Evolutionary conservation across 2,797 vertebrate species (phyloP).

Genomic region (Brachyrhaphis roseni): DNA sequence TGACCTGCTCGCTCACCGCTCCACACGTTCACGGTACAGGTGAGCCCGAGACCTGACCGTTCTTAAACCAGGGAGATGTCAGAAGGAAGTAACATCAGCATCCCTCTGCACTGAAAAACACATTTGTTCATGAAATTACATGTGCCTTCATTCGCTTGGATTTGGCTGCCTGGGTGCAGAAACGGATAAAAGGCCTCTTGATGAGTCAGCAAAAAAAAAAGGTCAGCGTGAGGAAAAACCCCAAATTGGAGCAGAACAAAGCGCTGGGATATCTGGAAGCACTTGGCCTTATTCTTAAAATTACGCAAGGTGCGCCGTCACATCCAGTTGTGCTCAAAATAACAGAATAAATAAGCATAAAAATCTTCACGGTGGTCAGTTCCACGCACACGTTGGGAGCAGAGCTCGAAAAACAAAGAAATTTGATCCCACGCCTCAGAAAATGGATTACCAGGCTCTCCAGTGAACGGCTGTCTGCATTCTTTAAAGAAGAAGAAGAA

Average conservation of each 20-base stretch:
- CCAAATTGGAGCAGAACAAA: slow-evolving; percentile 6
- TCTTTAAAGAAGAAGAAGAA: not conserved
- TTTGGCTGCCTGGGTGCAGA: slow-evolving; percentile 34
- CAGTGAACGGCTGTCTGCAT: not conserved
- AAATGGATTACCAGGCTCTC: not conserved
- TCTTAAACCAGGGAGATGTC: not conserved
- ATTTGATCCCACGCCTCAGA: not conserved
- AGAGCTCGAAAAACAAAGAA: not conserved
- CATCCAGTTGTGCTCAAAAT: not conserved
- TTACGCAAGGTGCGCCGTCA: not conserved
- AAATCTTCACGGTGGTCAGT: not conserved
- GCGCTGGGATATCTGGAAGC: not conserved
- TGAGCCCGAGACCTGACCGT: not conserved
- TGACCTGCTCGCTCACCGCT: not conserved
- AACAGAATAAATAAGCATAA: not conserved
- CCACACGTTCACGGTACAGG: not conserved
- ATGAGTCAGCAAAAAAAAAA: slow-evolving; percentile 66
- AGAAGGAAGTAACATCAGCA: not conserved
- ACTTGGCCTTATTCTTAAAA: not conserved
- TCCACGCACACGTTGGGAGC: not conserved
- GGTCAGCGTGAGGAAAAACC: slow-evolving; percentile 22
- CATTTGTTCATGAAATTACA: slow-evolving; percentile 16
- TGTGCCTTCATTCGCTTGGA: slow-evolving; percentile 25
- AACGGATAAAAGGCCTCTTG: slow-evolving; percentile 63
- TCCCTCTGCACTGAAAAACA: slow-evolving; percentile 21